phyloP scores from a whole-genome alignment of 2,113 vertebrate species.

The Nipponia nippon region DNA sequence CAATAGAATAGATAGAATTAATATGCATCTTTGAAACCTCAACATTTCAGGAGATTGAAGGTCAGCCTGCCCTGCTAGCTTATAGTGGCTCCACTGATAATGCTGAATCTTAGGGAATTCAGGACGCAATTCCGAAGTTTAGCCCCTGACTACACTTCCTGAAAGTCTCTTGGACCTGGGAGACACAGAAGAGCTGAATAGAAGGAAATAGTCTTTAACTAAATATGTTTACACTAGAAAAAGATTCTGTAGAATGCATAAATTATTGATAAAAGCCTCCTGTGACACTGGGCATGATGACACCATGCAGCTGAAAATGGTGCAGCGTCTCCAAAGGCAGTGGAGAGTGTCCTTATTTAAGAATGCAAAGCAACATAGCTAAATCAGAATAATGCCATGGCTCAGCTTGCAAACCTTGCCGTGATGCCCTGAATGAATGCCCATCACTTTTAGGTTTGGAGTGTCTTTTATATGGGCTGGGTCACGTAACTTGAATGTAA shows the following conservation, averaged over 20 bases:
- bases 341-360: not conserved
- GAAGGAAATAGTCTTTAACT: not conserved
- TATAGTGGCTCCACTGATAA: not conserved
- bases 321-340: not conserved
- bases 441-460: not conserved
- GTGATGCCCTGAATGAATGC: not conserved
- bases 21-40: not conserved
- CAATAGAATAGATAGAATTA: not conserved
- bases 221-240: not conserved
- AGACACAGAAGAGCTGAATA: not conserved
- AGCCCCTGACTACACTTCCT: not conserved
- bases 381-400: not conserved
- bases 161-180: not conserved
- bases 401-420: not conserved
- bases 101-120: not conserved
- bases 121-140: not conserved
- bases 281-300: not conserved
- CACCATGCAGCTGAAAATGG: accelerated
- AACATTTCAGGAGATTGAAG: not conserved
- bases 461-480: not conserved
- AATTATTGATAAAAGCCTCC: not conserved
- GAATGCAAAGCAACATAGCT: not conserved
- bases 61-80: not conserved
- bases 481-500: not conserved
- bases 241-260: not conserved